Base-by-base conservation (phyloP, 2,888 invertebrate species). In the Patella caerulea region DNA sequence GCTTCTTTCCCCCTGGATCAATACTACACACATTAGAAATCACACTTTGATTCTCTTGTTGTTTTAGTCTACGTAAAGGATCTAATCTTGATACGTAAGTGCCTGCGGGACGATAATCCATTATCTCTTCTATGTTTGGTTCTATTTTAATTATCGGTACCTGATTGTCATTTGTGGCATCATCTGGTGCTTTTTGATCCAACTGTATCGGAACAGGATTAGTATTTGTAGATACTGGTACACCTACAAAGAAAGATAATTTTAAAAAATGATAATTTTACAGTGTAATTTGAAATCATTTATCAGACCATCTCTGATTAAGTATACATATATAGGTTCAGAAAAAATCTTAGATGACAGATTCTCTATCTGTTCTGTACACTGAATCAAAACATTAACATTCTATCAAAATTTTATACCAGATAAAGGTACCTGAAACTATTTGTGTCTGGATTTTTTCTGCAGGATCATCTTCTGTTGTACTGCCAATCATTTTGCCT, bases 151-250 rank as follows among this genome's bases (percentile, higher is more conserved):
- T 24, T 11, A 65, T 24, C 17, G 65, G 65, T 24, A 65, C 65
- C 45, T 45, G 45, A 45, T 45, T 45, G 45, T 45, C 45, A 34
- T 34, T 65, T 24, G 56, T 34, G n/a, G 11, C 24, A 29, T 29
- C 55, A 29, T 55, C 71, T 54, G 76, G 17, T 72, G 74, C 74
- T 56, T 71, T 55, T 59, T 79, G 73, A 53, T 75, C 71, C 34
- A 29, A 45, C 9, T 45, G 45, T 7, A 45, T 9, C 45, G 45
- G 45, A 45, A 45, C 45, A 45, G 45, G 45, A 45, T 7, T 45
- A 45, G 45, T 45, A 45, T 45, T 45, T 7, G 45, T 45, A 45
- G 45, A 5, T 45, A 9, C 45, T 45, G 45, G 45, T 45, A 45
- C 45, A 45, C 9, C 45, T 45, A 45, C 45, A 45, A 45, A 45